These are phyloP conservation scores for Trachymyrmex septentrionalis DNA, from an alignment of 1,140 invertebrate species.

Conservation along the genomic window DNA sequence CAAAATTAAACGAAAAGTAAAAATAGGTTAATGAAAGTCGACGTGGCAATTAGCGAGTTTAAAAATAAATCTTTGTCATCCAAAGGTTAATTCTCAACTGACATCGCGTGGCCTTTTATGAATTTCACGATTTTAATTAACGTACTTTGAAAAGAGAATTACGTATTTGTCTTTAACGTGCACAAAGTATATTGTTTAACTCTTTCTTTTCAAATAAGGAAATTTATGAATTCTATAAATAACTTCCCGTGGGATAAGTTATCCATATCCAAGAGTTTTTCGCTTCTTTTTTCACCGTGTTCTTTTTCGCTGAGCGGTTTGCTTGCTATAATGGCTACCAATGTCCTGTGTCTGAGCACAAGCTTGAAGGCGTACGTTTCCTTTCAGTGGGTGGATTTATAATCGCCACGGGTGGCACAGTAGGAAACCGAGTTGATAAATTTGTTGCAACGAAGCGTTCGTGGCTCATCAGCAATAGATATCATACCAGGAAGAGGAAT, in stretches of 20 bases:
- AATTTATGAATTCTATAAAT: constrained; percentile 22
- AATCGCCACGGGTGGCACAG: constrained; percentile 55
- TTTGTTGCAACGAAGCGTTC: background rate
- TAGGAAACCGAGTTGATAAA: constrained; percentile 52
- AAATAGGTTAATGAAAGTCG: too few relatives aligned
- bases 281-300: background rate
- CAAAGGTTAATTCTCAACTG: background rate
- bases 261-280: background rate
- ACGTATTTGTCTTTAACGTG: background rate
- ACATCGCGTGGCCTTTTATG: background rate
- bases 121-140: background rate
- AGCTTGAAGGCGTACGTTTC: constrained; percentile 29
- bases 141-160: background rate
- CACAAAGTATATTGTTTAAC: background rate
- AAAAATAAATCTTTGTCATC: too few relatives aligned
- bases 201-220: background rate
- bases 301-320: background rate
- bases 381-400: constrained; percentile 60
- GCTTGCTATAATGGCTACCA: background rate
- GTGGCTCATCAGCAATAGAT: constrained; percentile 16
- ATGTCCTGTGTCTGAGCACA: constrained; percentile 28
- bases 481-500: background rate
- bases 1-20: too few relatives aligned
- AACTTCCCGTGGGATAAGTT: constrained; percentile 3
- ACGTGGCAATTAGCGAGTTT: too few relatives aligned